Percentiles rank a stretch among this genome's conserved stretches.
Evolutionary conservation across 2,797 vertebrate genomes (phyloP).

Genomic region (Neomorphus geoffroyi): DNA sequence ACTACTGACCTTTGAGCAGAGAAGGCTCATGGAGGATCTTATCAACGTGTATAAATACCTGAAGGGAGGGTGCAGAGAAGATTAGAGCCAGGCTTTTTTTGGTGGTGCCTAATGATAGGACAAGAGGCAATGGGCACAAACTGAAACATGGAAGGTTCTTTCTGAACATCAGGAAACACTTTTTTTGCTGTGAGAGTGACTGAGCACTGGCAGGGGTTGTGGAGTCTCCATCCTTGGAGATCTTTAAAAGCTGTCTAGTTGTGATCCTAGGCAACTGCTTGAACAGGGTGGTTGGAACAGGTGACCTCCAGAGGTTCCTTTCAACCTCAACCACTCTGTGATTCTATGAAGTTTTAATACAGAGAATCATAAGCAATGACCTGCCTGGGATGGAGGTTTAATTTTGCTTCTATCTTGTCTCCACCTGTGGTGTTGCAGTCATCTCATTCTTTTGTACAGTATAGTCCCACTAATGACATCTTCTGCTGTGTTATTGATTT

Average conservation of each 20-base stretch:
- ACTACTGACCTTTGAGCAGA: neutral
- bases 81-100: neutral
- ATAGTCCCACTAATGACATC: neutral
- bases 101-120: neutral
- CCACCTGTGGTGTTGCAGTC: fast-evolving
- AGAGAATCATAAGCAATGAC: neutral
- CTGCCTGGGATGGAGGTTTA: neutral
- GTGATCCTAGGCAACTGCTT: neutral
- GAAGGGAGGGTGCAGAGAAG: neutral
- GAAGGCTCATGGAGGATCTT: neutral
- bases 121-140: neutral
- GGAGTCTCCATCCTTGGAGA: neutral
- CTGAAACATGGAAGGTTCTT: neutral
- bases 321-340: neutral
- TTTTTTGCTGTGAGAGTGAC: neutral
- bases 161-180: neutral
- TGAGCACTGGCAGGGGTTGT: neutral
- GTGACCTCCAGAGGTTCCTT: neutral
- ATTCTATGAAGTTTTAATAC: neutral
- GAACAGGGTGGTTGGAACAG: neutral
- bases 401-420: neutral
- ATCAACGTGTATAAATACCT: neutral
- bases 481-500: neutral
- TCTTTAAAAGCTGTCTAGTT: neutral
- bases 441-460: neutral